These are phyloP conservation scores for Salticus scenicus DNA, from an alignment of 2,888 invertebrate species.

Conservation along the genomic window DNA sequence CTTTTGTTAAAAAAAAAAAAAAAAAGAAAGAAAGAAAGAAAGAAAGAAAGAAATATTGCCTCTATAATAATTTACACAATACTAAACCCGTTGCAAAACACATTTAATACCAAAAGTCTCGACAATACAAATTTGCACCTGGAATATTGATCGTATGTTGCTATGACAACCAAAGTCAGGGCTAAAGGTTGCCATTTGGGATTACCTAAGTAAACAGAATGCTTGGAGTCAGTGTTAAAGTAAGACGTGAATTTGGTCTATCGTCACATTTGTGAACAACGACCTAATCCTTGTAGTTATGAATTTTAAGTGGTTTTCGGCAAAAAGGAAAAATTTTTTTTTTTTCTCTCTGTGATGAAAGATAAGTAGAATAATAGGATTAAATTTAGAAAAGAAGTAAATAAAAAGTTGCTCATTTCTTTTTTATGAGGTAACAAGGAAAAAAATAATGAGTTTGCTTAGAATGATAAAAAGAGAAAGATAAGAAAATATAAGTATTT, in stretches of 20 bases:
- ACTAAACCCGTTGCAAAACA: background rate
- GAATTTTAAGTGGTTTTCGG: background rate
- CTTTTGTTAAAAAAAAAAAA: background rate
- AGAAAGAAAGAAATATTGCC: background rate
- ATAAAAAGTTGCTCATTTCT: too few relatives aligned
- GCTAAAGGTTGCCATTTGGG: constrained; percentile 70
- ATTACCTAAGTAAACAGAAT: constrained; percentile 67
- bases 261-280: constrained; percentile 48
- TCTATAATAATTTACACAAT: background rate
- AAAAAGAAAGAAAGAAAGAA: background rate
- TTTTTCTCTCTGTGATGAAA: too few relatives aligned
- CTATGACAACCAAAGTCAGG: constrained; percentile 61
- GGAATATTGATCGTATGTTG: constrained; percentile 61
- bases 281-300: background rate
- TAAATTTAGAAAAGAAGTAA: too few relatives aligned
- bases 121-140: constrained; percentile 70
- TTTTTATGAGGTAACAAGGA: too few relatives aligned
- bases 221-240: constrained; percentile 56
- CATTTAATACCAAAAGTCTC: constrained; percentile 59
- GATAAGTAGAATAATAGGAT: too few relatives aligned
- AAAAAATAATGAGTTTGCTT: too few relatives aligned
- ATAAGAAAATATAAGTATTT: too few relatives aligned
- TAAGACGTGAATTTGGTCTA: constrained; percentile 55
- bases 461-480: too few relatives aligned
- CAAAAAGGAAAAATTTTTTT: background rate